phyloP scores from a whole-genome alignment of 2,797 vertebrate species.

The Platyrinchus mystaceus region DNA sequence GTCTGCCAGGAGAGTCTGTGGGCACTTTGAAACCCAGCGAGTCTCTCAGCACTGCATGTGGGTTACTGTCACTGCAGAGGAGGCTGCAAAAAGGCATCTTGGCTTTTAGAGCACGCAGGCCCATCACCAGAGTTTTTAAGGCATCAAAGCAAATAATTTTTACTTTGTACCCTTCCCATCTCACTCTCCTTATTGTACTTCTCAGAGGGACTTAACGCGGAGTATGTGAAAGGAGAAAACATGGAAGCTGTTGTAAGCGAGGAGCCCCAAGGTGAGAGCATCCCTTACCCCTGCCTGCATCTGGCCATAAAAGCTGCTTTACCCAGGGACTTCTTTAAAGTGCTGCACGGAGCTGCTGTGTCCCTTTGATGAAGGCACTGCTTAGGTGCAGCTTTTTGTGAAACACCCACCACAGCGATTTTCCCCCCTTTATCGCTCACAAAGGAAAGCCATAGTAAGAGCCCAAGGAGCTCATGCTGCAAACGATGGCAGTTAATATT shows the following conservation, averaged over 20 bases:
- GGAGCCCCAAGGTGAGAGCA: slow-evolving; percentile 89
- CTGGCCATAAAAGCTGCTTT: neutral
- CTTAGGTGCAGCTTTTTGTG: neutral
- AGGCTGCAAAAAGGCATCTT: neutral
- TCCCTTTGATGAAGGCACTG: neutral
- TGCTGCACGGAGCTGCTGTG: neutral
- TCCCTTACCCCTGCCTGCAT: neutral
- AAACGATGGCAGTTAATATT: neutral
- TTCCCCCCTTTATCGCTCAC: neutral
- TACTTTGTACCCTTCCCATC: neutral
- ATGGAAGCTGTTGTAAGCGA: slow-evolving; percentile 89
- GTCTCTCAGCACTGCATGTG: neutral
- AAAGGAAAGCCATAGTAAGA: neutral
- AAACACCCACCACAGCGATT: neutral
- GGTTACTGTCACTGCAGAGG: neutral
- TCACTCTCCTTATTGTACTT: slow-evolving; percentile 12
- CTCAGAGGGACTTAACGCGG: slow-evolving; percentile 89
- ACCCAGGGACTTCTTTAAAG: neutral
- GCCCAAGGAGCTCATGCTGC: neutral
- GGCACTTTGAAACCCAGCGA: neutral
- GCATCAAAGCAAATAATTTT: neutral
- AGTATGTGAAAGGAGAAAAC: slow-evolving; percentile 89
- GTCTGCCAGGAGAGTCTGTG: neutral
- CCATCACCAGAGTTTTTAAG: neutral
- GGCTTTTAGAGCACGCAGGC: neutral